Evolutionary conservation across 2,888 invertebrate species (phyloP).

Genomic region (Nephrotoma appendiculata): DNA sequence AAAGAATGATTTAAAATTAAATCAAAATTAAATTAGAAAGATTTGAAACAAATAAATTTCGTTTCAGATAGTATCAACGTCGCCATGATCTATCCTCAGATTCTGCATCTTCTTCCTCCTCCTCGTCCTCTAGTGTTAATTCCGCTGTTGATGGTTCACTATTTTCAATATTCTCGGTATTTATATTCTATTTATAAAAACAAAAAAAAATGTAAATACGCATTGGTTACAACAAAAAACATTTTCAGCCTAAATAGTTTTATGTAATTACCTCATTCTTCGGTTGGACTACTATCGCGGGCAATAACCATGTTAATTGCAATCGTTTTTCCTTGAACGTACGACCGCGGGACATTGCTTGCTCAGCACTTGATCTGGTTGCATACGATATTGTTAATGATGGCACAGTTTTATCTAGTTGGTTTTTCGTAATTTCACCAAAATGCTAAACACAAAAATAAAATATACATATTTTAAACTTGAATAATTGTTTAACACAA

Average conservation of each 20-base stretch:
- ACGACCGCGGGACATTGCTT: conserved; percentile 30
- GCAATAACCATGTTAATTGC: conserved; percentile 25
- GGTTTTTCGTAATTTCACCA: conserved; percentile 75
- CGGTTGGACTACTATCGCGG: neutral
- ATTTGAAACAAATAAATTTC: conserved; percentile 5
- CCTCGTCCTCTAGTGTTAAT: conserved; percentile 45
- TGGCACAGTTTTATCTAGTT: conserved; percentile 55
- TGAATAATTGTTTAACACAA: neutral
- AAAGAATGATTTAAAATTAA: neutral
- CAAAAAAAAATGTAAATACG: neutral
- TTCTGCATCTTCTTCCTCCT: conserved; percentile 76
- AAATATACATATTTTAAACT: neutral
- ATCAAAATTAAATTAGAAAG: neutral
- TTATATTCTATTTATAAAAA: neutral
- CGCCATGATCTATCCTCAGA: conserved; percentile 81
- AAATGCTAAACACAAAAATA: conserved; percentile 47
- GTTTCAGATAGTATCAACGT: conserved; percentile 44
- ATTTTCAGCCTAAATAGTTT: neutral
- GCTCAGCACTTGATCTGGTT: conserved; percentile 31
- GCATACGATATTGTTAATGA: conserved; percentile 30
- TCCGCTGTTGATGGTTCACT: neutral
- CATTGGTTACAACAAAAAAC: neutral
- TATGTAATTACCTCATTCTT: conserved; percentile 1
- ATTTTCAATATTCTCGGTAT: conserved; percentile 7
- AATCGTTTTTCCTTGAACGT: conserved; percentile 61